Evolutionary conservation across 2,888 invertebrate species (phyloP), one percentile per base, ranked within the genome.

Genomic region (Ornithoptera alexandrae): DNA sequence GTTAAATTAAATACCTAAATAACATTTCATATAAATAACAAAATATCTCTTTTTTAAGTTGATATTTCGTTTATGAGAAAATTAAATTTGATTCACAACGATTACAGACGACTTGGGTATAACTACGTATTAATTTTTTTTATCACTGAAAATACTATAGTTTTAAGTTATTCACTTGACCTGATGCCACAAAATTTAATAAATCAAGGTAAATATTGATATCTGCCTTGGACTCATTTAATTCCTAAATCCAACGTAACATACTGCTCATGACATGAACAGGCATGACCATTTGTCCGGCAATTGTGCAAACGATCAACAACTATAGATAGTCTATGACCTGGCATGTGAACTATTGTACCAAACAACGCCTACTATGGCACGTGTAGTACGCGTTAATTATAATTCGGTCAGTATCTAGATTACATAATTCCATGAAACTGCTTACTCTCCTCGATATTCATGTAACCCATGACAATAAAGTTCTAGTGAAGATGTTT

Each of bases 301-400:
- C 74, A 78, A 84, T 85, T 82, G 81, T 84, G 70, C 75, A 69
- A 74, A 74, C 75, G 76, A 80, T 73, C 70, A 72, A 72, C 79
- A 68, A 82, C 83, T 85, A 84, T 82, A 68, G 62, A 72, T 73
- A 73, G 70, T 63, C 71, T 71, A 72, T 74, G 74, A 73, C 75
- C 57, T 39, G 65, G 42, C 69, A 62, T 65, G 67, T 62, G 64
- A 65, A 63, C 64, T 70, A 70, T 62, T 65, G 50, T 65, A 62
- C 59, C 36, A 6, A 59, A 57, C 62, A 30, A 62, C 62, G 66
- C 59, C 70, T 71, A 74, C 72, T 73, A 74, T 74, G 72, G 65
- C 56, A 72, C 71, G 75, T 75, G 76, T 76, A 79, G 83, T 79
- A 84, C 87, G 84, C 80, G 86, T 84, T 87, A 85, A 88, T 88